Base-by-base conservation (phyloP, 1,140 invertebrate species). In the Dinoponera quadriceps region DNA sequence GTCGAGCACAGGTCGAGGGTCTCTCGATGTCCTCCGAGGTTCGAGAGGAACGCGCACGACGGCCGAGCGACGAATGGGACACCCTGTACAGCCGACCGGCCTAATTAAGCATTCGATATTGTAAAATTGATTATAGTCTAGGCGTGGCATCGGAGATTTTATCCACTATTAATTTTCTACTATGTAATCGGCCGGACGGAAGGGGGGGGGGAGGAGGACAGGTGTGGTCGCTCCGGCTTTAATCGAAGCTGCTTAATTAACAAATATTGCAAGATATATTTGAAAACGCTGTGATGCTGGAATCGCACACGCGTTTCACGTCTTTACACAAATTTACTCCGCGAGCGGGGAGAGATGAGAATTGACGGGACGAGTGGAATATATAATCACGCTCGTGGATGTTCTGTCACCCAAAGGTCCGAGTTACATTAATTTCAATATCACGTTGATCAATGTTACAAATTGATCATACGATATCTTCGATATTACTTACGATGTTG, bases 141-240 rank as follows among this genome's bases (percentile, higher is more conserved):
- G 65, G 75, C 18, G 65, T 33, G 75, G 65, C 54, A 80, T 69
- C 22, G 75, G 33, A 80, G 75, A 80, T 80, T 80, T 80, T 80
- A 80, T 80, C 75, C 25, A 57, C 75, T 57, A 80, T 80, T 54
- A 71, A 80, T 80, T 80, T 80, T 80, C 65, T 71, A 78, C 33
- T 44, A 57, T 13, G 25, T 48, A 71, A 69, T 20, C 65, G 65
- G 4, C 18, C 38, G 38, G 7, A n/a, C 13, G 7, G 75, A 69
- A 48, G 22, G 22, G 51, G 22, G 18, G 33, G 13, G n/a, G 7
- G 7, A 20, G 49, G 27, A 25, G 33, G 74, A 33, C 75, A 71
- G 54, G 51, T 80, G 65, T 20, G 51, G 75, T 57, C 75, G 75
- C 22, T 48, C 18, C 25, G 29, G 75, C 38, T 69, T n/a, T 80